Conservation (phyloP, 2,797 vertebrate species). For the Carduelis carduelis region DNA sequence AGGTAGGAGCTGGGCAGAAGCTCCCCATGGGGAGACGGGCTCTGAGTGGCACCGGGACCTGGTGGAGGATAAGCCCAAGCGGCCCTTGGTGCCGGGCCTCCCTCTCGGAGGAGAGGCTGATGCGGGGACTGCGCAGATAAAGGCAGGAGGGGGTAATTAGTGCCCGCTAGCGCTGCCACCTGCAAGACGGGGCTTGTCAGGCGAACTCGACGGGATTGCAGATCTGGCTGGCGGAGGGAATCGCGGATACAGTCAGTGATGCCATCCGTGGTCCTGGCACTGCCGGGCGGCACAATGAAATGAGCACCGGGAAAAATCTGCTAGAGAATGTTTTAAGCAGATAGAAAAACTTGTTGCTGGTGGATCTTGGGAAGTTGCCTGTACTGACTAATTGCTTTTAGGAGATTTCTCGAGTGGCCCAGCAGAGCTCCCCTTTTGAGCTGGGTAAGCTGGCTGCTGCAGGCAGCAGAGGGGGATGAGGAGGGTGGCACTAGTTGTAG, state of each 20-base stretch:
- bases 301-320: not conserved
- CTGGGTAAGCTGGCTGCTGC: not conserved
- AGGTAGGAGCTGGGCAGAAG: not conserved
- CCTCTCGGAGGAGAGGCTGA: not conserved
- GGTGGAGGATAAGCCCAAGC: not conserved
- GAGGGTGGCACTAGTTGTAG: not conserved
- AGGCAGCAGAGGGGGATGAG: not conserved
- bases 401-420: not conserved
- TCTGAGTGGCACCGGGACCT: not conserved
- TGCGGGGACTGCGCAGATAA: not conserved
- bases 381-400: fast-evolving
- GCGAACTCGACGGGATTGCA: not conserved
- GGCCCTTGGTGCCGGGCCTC: not conserved
- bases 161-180: slow-evolving; percentile 1
- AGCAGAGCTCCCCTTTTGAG: not conserved
- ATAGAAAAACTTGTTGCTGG: not conserved
- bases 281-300: fast-evolving
- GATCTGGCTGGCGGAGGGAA: not conserved
- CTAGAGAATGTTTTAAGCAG: not conserved
- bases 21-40: fast-evolving
- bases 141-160: slow-evolving; percentile 27
- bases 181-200: slow-evolving; percentile 39
- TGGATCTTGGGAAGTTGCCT: not conserved
- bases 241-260: not conserved
- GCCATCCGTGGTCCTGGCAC: not conserved